phyloP scores from a whole-genome alignment of 2,888 invertebrate genomes.

The Galerucella nymphaeae region DNA sequence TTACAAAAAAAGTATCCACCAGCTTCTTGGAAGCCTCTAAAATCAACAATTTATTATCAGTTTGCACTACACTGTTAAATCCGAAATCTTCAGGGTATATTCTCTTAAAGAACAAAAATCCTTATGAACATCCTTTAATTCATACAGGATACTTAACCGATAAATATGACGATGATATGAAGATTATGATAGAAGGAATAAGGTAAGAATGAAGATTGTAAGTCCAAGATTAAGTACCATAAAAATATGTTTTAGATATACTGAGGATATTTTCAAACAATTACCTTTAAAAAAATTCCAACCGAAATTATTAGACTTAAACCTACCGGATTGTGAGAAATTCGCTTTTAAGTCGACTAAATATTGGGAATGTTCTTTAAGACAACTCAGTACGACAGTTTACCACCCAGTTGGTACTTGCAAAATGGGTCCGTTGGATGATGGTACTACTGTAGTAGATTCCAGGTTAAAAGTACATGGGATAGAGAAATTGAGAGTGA shows the following conservation, averaged over 20 bases:
- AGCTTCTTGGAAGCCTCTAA: conserved; percentile 38
- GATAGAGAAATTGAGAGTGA: conserved; percentile 74
- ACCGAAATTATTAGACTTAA: conserved; percentile 9
- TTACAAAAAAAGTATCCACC: conserved; percentile 49
- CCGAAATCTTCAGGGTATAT: conserved; percentile 70
- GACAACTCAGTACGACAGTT: conserved; percentile 49
- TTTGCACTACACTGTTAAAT: conserved; percentile 47
- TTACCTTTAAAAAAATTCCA: conserved; percentile 63
- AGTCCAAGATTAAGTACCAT: too few relatives aligned
- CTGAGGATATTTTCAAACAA: conserved; percentile 62
- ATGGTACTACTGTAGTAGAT: conserved; percentile 74
- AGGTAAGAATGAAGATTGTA: conserved; percentile 42
- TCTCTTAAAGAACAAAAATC: conserved; percentile 68
- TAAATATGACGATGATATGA: conserved; percentile 67
- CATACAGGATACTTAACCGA: conserved; percentile 73
- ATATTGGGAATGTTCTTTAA: conserved; percentile 67
- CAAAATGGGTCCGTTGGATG: conserved; percentile 73
- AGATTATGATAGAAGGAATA: conserved; percentile 67
- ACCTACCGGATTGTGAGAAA: conserved; percentile 65
- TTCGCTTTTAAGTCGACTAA: conserved; percentile 63
- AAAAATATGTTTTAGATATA: conserved; percentile 48
- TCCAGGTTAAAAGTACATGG: conserved; percentile 75
- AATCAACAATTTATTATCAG: conserved; percentile 30
- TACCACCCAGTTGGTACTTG: conserved; percentile 53
- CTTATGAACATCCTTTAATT: conserved; percentile 71